A percentile compares a stretch with the other conserved stretches of the same genome.
Conservation (phyloP, 2,888 invertebrate species). For the Alentia gelatinosa region DNA sequence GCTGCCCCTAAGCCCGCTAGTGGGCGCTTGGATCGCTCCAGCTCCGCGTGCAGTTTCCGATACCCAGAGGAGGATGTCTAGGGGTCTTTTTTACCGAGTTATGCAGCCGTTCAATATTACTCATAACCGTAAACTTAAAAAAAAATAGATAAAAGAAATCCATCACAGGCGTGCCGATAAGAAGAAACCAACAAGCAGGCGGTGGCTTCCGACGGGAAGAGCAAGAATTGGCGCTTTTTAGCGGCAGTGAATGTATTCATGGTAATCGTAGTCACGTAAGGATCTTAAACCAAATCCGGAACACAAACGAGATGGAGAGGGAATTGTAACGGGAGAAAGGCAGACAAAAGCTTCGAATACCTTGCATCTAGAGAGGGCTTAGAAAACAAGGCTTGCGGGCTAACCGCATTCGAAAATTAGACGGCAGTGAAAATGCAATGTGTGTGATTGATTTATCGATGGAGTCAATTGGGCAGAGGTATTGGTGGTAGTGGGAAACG, state of each 20-base stretch:
- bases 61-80: background rate
- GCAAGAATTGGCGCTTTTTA: background rate
- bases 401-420: background rate
- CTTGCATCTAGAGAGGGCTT: no score
- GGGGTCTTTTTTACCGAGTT: background rate
- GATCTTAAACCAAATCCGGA: background rate
- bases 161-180: background rate
- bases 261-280: background rate
- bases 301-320: no score
- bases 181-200: background rate
- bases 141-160: background rate
- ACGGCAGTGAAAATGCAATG: background rate
- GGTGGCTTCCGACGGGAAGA: background rate
- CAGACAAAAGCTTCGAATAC: no score
- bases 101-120: background rate
- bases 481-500: conserved; percentile 9
- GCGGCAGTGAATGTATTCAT: background rate
- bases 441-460: conserved; percentile 33
- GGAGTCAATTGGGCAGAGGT: conserved; percentile 28
- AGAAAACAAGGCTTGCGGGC: background rate
- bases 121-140: background rate
- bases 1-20: background rate
- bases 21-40: background rate
- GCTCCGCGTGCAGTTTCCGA: background rate
- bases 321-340: background rate